Evolutionary conservation across 2,797 vertebrate genomes (phyloP).

Genomic region (Melanogrammus aeglefinus): DNA sequence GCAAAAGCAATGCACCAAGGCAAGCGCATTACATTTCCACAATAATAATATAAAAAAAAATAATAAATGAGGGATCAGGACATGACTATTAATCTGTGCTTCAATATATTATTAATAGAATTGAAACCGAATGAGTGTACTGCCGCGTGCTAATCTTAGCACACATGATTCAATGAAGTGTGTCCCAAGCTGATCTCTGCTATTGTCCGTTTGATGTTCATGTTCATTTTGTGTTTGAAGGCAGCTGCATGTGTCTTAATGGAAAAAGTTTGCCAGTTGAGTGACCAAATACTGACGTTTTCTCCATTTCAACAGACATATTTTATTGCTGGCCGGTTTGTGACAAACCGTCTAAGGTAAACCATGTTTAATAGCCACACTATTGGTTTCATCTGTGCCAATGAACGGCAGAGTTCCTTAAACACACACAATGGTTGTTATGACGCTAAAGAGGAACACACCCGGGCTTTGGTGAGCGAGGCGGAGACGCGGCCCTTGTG

Average conservation of each 20-base stretch:
- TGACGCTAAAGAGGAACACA: constrained; percentile 23
- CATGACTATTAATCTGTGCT: background rate
- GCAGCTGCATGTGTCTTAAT: no score
- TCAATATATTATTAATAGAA: background rate
- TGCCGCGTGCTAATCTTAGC: background rate
- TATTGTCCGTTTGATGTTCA: background rate
- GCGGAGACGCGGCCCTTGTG: constrained; percentile 38
- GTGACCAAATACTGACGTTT: no score
- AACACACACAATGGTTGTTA: background rate
- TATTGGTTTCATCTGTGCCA: no score
- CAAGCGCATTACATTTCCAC: background rate
- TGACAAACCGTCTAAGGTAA: no score
- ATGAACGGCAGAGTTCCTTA: background rate
- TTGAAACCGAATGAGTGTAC: background rate
- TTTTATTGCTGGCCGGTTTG: no score
- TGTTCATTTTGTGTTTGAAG: background rate
- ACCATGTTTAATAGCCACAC: no score
- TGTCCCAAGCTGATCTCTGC: background rate
- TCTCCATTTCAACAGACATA: no score
- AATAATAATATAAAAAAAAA: no score
- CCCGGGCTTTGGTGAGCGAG: constrained; percentile 58
- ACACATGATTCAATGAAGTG: background rate
- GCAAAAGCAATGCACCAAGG: background rate
- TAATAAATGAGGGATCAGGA: background rate
- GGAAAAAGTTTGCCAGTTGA: no score